Evolutionary conservation across 2,797 vertebrate genomes (phyloP).

Genomic region (Serranus cabrilla): DNA sequence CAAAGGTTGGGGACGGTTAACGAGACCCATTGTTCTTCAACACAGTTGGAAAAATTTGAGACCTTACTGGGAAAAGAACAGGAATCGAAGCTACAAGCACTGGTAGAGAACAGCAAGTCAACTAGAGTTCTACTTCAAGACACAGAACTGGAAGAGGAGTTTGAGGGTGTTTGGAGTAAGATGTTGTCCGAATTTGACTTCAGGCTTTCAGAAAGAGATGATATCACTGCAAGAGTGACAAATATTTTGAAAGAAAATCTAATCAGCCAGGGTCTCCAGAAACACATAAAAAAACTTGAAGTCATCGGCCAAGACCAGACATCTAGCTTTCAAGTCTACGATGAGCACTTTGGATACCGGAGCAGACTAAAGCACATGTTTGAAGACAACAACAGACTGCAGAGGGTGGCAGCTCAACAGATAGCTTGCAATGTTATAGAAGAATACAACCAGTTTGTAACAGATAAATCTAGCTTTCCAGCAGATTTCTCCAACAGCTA

Average conservation of each 20-base stretch:
- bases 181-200: conserved; percentile 76
- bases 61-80: conserved; percentile 64
- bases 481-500: conserved; percentile 82
- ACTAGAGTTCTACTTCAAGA: conserved; percentile 67
- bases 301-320: conserved; percentile 28
- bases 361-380: conserved; percentile 81
- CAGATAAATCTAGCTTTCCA: conserved; percentile 66
- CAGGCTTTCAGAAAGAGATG: conserved; percentile 67
- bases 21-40: conserved; percentile 69
- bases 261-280: conserved; percentile 66
- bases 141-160: conserved; percentile 76
- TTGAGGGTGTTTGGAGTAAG: conserved; percentile 80
- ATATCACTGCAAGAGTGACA: conserved; percentile 74
- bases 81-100: conserved; percentile 70
- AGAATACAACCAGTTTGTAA: conserved; percentile 72
- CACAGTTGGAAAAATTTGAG: conserved; percentile 75
- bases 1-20: conserved; percentile 66
- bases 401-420: conserved; percentile 71
- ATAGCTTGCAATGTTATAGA: conserved; percentile 68
- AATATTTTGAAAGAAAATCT: conserved; percentile 79
- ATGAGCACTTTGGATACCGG: conserved; percentile 81
- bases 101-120: conserved; percentile 71
- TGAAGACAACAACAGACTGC: conserved; percentile 75
- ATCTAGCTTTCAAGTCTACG: conserved; percentile 68
- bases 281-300: conserved; percentile 73